Evolutionary conservation across 2,113 vertebrate genomes (phyloP), one percentile per base, ranked within the genome.

Genomic region (Engystomops pustulosus): DNA sequence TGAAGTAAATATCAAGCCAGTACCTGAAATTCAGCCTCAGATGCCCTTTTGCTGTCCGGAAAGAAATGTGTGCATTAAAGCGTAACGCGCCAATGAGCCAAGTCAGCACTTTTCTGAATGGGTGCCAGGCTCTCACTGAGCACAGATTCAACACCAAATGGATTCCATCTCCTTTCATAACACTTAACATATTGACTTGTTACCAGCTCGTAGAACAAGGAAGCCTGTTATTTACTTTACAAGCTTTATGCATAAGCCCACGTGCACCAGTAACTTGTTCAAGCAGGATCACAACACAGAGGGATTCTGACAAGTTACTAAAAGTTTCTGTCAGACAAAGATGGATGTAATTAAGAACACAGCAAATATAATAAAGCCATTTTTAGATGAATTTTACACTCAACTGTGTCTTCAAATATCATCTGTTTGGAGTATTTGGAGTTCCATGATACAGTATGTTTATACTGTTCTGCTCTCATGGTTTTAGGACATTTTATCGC

Each of bases 11-110:
- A 82, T 44, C 80, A 82, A 72, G 80, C 69, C 74, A 60, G 69
- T 70, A 72, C 80, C 51, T 82, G 80, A 71, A 72, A 82, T 72
- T 36, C 80, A 82, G 67, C 80, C 80, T 82, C 51, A 82, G 68
- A 60, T 82, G 80, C 69, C 80, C 80, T 82, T 47, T 79, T 15
- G 60, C 80, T 82, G 68, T 70, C 49, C 68, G 68, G 80, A 82
- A 72, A 72, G 49, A 72, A 60, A 82, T 17, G 49, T 38, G 23
- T 60, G 69, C 80, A 82, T 58, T 72, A 82, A 82, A 82, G 49
- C 49, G 51, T 82, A 82, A 82, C 32, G 36, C 30, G 51, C 49
- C 51, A 60, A 82, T 38, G 47, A 72, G 80, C 68, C 80, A 72
- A 82, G 69, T 82, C 69, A 82, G 80, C 68, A 58, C 47, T 82